Evolutionary conservation across 1,140 invertebrate species (phyloP), one percentile per base, ranked within the genome.

Genomic region (Anadara kagoshimensis): DNA sequence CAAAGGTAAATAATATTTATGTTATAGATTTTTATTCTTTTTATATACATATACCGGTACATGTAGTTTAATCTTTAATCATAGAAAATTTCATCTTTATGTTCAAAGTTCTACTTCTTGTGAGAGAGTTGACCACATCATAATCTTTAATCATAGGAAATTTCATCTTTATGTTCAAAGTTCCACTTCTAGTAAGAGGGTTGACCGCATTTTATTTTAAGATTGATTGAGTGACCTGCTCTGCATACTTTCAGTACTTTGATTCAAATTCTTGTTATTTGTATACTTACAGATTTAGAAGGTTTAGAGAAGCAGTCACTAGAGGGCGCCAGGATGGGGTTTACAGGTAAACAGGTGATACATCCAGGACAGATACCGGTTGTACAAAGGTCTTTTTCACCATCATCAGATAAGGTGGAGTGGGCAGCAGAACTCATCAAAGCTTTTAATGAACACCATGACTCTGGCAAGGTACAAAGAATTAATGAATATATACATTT

Each of bases 301-400:
- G 90, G 90, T 0, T 83, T 93, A 14, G 68, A 87, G 78, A 76
- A 84, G 56, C 91, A 93, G 82, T 90, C 91, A 43, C 78, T 90
- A 54, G 90, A 93, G 85, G 93, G 93, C 36, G 91, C 91, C 8
- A 71, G 85, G 26, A 91, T 93, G 90, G 94, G 94, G 10, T 94
- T 92, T 85, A 94, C 93, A n/a, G 94, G 94, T 14, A 94, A 94
- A 82, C 92, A 93, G 85, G 90, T 93, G 0, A 94, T 94, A 73
- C 94, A 94, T 86, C 94, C 94, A 1, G 84, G 79, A 44, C 94
- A 94, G 87, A 89, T 94, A 5, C 75, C 88, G 1, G 86, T 93
- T 18, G 92, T 93, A 16, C 92, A 94, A 80, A 86, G 90, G 75
- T 90, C 92, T 22, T 94, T 93, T 85, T 87, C 91, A 8, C 93